phyloP scores from a whole-genome alignment of 2,113 vertebrate species.

The Caranx ignobilis region DNA sequence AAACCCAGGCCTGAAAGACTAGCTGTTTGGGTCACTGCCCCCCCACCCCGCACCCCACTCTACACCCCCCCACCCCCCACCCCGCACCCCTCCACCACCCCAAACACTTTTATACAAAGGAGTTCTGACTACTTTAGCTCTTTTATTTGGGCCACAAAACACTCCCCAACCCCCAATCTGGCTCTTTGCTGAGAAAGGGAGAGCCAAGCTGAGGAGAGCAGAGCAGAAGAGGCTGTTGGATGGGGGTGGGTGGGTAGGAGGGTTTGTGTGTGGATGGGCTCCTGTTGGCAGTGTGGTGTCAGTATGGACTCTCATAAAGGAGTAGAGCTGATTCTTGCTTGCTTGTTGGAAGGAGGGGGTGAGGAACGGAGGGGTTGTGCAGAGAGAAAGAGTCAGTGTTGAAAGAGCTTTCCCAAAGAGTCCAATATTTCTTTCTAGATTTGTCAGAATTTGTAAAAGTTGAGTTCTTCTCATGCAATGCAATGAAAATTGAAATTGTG shows the following conservation, averaged over 20 bases:
- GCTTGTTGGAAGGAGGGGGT: slow-evolving; percentile 42
- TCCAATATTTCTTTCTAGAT: slow-evolving; percentile 7
- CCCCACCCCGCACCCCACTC: slow-evolving; percentile 73
- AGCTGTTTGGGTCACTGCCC: slow-evolving; percentile 87
- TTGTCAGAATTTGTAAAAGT: not conserved
- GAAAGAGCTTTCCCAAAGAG: slow-evolving; percentile 42
- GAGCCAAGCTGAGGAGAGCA: slow-evolving; percentile 71
- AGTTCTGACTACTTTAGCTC: slow-evolving; percentile 88
- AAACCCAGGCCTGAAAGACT: slow-evolving; percentile 84
- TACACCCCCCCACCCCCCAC: slow-evolving; percentile 73
- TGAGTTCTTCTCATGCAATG: slow-evolving; percentile 12
- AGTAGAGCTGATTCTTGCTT: slow-evolving; percentile 67
- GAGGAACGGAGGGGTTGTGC: slow-evolving; percentile 8
- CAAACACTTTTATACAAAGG: slow-evolving; percentile 84
- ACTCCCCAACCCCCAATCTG: slow-evolving; percentile 84
- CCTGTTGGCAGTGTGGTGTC: slow-evolving; percentile 84
- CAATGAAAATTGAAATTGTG: slow-evolving; percentile 30
- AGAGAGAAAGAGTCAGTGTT: slow-evolving; percentile 44
- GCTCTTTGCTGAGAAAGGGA: slow-evolving; percentile 82
- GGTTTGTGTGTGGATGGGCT: slow-evolving; percentile 55
- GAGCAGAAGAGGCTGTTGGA: slow-evolving; percentile 64
- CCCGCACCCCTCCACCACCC: slow-evolving; percentile 2
- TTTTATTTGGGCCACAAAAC: slow-evolving; percentile 88
- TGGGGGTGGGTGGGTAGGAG: slow-evolving; percentile 42
- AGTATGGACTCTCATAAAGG: slow-evolving; percentile 79